phyloP scores from a whole-genome alignment of 2,113 vertebrate species.

The Ophthalmolycus amberensis region DNA sequence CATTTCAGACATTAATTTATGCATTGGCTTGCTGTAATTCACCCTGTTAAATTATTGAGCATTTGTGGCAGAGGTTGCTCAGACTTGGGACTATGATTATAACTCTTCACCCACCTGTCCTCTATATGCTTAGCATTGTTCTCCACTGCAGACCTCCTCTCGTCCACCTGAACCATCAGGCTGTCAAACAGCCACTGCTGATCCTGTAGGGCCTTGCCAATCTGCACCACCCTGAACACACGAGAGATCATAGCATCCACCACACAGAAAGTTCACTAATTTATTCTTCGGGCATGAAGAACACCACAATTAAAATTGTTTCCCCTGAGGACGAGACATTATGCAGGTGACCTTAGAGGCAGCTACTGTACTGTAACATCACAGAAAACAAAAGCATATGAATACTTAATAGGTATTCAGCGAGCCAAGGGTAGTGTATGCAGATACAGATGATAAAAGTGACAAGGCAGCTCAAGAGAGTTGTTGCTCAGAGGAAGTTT shows the following conservation, averaged over 20 bases:
- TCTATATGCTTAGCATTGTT: conserved; percentile 84
- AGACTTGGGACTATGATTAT: background rate
- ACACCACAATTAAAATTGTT: conserved; percentile 65
- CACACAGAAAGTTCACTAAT: conserved; percentile 58
- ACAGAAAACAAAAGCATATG: conserved; percentile 72
- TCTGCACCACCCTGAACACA: conserved; percentile 79
- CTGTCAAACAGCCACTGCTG: conserved; percentile 85
- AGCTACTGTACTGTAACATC: conserved; percentile 66
- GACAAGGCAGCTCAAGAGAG: conserved; percentile 67
- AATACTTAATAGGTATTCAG: conserved; percentile 71
- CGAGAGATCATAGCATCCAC: conserved; percentile 37
- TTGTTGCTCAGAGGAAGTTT: conserved; percentile 58
- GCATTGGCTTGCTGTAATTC: conserved; percentile 25
- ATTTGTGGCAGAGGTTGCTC: conserved; percentile 20
- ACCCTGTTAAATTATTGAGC: conserved; percentile 26
- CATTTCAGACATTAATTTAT: conserved; percentile 34
- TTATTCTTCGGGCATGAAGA: conserved; percentile 52
- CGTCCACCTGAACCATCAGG: conserved; percentile 83
- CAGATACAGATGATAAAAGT: conserved; percentile 73
- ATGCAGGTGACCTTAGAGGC: conserved; percentile 75
- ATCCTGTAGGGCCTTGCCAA: conserved; percentile 83
- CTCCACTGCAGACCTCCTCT: conserved; percentile 83
- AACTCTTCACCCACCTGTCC: conserved; percentile 76
- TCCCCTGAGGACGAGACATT: conserved; percentile 59
- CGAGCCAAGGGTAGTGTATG: conserved; percentile 73